Conservation (phyloP, 2,797 vertebrate species). For the Fistularia commersonii region DNA sequence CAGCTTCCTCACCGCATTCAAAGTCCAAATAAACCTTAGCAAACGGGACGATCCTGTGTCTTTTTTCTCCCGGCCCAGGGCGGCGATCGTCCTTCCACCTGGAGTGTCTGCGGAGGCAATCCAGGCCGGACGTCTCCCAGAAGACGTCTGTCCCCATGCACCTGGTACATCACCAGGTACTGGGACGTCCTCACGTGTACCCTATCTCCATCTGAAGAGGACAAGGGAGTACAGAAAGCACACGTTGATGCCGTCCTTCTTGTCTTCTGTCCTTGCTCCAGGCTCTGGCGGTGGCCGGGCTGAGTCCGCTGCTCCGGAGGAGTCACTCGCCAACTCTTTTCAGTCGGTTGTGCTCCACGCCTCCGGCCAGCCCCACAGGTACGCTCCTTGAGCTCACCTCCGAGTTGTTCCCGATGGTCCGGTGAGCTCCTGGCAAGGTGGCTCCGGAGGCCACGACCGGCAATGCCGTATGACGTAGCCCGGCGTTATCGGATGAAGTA, state of each 20-base stretch:
- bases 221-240: background rate
- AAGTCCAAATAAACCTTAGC: too few relatives aligned
- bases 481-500: background rate
- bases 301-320: conserved; percentile 91
- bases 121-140: conserved; percentile 85
- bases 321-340: conserved; percentile 89
- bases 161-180: conserved; percentile 95
- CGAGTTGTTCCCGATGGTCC: too few relatives aligned
- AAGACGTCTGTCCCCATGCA: conserved; percentile 91
- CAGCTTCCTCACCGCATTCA: too few relatives aligned
- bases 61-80: conserved; percentile 60
- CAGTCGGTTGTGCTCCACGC: conserved; percentile 84
- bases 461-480: too few relatives aligned
- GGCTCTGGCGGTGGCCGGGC: conserved; percentile 90
- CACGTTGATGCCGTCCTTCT: background rate
- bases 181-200: background rate
- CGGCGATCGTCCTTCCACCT: conserved; percentile 95
- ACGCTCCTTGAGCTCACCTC: background rate
- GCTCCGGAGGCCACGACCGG: too few relatives aligned
- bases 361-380: conserved; percentile 83
- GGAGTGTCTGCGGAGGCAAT: conserved; percentile 93
- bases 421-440: too few relatives aligned
- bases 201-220: background rate
- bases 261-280: conserved; percentile 45
- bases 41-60: too few relatives aligned